Percentiles rank a stretch among this genome's conserved stretches.
These are phyloP conservation scores for Sarcophaga caerulescens DNA, from an alignment of 2,888 invertebrate genomes.

Conservation along the genomic window DNA sequence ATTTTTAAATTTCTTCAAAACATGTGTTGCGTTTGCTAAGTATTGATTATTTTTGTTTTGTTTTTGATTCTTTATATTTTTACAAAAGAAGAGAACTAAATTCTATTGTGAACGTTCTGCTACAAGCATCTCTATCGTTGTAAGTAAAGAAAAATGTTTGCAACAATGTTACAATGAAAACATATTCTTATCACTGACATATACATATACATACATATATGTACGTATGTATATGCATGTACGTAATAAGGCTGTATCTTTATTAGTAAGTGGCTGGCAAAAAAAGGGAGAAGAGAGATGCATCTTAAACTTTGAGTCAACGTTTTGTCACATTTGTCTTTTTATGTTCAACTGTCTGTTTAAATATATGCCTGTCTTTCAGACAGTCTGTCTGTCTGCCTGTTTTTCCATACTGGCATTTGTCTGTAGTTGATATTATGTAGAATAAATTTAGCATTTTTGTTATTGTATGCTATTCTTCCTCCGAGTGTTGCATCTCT, in stretches of 20 bases:
- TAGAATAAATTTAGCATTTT: constrained; percentile 49
- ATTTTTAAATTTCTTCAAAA: not conserved
- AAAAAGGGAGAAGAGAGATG: constrained; percentile 3
- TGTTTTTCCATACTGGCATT: constrained; percentile 10
- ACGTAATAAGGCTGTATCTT: constrained; percentile 45
- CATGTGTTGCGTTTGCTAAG: not conserved
- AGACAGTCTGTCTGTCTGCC: not conserved
- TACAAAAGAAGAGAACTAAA: not conserved
- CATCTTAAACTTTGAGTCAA: constrained; percentile 50
- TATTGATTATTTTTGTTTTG: not conserved
- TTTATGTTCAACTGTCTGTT: not conserved
- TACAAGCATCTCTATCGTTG: not conserved
- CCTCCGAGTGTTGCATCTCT: too few relatives aligned
- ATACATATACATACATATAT: too few relatives aligned
- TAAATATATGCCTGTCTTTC: not conserved
- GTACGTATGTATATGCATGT: too few relatives aligned
- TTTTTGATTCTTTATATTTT: not conserved
- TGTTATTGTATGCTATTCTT: constrained; percentile 36
- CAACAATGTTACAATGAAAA: not conserved
- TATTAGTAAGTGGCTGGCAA: constrained; percentile 45
- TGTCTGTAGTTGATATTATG: constrained; percentile 18
- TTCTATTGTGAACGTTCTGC: not conserved
- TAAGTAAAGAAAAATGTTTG: not conserved
- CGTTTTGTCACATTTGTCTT: constrained; percentile 62
- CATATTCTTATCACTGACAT: not conserved